A percentile compares a stretch with the other conserved stretches of the same genome.
Evolutionary conservation across 2,113 vertebrate genomes (phyloP).

Genomic region (Barbus barbus): DNA sequence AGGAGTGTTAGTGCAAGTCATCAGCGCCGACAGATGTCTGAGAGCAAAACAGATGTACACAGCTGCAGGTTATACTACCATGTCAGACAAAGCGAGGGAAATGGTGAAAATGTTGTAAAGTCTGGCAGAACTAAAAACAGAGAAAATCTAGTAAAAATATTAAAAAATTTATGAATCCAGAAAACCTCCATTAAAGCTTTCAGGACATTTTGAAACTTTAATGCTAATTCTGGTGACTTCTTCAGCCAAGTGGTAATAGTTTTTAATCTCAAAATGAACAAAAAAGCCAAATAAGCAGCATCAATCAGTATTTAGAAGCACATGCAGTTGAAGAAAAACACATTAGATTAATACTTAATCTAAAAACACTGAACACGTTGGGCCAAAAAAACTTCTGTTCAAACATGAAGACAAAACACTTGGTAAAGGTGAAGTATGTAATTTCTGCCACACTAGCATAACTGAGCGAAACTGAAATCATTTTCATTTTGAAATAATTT

Average conservation of each 20-base stretch:
- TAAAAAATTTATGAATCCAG: no score
- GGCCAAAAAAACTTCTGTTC: no score
- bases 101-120: neutral
- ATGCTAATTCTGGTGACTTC: neutral
- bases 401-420: neutral
- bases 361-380: neutral
- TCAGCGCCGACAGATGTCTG: neutral
- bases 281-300: neutral
- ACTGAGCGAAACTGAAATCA: no score
- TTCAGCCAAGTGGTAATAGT: neutral
- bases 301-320: neutral
- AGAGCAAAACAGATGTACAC: neutral
- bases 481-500: neutral
- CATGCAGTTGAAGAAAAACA: neutral
- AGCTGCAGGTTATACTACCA: neutral
- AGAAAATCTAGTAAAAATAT: no score
- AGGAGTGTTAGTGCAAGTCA: conserved; percentile 1
- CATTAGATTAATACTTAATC: neutral
- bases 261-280: neutral
- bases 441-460: neutral
- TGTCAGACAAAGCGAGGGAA: neutral
- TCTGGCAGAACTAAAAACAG: neutral
- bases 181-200: no score
- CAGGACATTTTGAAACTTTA: neutral
- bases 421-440: neutral